Conservation (phyloP, 2,888 invertebrate species). For the Crocallis elinguaria region DNA sequence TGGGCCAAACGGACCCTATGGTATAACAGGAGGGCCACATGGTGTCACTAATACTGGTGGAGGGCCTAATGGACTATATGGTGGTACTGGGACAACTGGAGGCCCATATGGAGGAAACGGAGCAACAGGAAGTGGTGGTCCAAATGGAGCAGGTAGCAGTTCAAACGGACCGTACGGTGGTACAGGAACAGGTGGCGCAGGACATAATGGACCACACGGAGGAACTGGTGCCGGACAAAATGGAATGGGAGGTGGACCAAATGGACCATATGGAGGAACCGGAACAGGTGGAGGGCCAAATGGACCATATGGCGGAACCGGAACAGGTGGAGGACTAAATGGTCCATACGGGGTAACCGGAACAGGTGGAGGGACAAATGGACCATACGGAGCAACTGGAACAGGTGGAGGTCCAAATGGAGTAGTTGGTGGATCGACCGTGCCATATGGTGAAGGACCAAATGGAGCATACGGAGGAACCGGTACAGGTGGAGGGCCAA, state of each 20-base stretch:
- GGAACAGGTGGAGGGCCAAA: conserved; percentile 11
- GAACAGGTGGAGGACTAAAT: conserved; percentile 1
- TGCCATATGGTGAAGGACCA: conserved; percentile 4
- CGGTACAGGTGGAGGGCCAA: not conserved
- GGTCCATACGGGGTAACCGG: conserved; percentile 1
- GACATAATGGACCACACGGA: not conserved
- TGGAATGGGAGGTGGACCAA: not conserved
- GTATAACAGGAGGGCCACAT: conserved; percentile 1
- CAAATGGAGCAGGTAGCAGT: conserved; percentile 3
- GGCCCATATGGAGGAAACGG: conserved; percentile 8
- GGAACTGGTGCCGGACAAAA: not conserved
- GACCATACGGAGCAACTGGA: conserved; percentile 1
- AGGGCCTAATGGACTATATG: not conserved
- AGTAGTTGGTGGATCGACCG: conserved; percentile 4
- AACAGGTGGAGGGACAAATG: not conserved
- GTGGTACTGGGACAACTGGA: not conserved
- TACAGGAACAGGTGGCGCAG: not conserved
- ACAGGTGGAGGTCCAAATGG: not conserved
- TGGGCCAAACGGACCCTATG: not conserved
- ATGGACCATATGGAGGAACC: conserved; percentile 1
- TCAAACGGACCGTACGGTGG: conserved; percentile 10
- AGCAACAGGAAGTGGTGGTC: conserved; percentile 1
- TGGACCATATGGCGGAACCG: conserved; percentile 8
- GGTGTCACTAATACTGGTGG: not conserved
- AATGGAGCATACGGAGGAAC: conserved; percentile 11